Evolutionary conservation across 2,113 vertebrate genomes (phyloP).

Genomic region (Noctilio leporinus): DNA sequence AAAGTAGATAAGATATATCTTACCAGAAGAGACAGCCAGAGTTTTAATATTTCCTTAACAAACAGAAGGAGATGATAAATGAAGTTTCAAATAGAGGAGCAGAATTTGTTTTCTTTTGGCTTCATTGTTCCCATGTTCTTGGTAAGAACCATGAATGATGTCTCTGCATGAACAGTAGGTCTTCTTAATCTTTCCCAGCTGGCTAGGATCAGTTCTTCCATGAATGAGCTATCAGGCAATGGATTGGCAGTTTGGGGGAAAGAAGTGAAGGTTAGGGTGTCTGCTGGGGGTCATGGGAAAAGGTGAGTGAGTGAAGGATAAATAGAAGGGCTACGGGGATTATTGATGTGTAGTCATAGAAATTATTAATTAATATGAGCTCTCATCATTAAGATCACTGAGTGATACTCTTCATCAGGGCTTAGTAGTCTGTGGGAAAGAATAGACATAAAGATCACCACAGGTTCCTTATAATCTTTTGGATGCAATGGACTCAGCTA

Average conservation of each 20-base stretch:
- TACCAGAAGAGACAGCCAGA: background rate
- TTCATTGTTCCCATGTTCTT: background rate
- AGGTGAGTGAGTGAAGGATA: background rate
- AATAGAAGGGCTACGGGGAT: background rate
- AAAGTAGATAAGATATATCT: background rate
- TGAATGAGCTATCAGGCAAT: background rate
- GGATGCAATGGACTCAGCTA: background rate
- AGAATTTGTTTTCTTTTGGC: background rate
- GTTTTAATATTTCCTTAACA: background rate
- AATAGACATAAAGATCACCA: background rate
- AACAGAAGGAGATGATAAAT: background rate
- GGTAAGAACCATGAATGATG: background rate
- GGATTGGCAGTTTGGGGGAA: background rate
- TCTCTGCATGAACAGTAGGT: background rate
- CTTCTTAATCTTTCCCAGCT: background rate
- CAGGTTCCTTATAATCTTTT: background rate
- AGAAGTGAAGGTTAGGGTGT: background rate
- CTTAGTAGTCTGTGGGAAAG: background rate
- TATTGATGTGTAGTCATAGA: background rate
- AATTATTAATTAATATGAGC: background rate
- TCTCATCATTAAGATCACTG: background rate
- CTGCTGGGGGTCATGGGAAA: background rate
- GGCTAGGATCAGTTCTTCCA: background rate
- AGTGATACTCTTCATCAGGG: background rate
- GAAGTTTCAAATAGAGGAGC: background rate